A percentile compares a stretch with the other conserved stretches of the same genome.
Evolutionary conservation across 37 sponge, comb jelly and placozoan genomes (phyloP).

Genomic region (Ianthella basta): DNA sequence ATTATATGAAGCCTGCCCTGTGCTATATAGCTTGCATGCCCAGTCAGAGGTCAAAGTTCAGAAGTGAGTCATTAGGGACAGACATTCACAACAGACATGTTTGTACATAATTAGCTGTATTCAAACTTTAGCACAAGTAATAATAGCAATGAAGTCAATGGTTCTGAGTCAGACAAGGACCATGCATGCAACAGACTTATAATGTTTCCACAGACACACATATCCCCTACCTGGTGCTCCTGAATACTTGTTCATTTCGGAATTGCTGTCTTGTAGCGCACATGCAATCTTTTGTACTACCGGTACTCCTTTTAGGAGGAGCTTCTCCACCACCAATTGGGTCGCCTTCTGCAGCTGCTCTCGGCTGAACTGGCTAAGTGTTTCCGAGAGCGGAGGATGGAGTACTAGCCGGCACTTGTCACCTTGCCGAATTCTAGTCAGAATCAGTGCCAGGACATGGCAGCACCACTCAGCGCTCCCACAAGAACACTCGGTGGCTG

Average conservation of each 20-base stretch:
- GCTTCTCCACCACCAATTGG: neutral
- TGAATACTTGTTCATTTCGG: neutral
- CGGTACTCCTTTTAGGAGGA: neutral
- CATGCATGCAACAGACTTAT: no score
- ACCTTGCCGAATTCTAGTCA: neutral
- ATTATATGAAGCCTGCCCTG: no score
- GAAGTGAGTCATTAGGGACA: no score
- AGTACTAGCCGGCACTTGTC: neutral
- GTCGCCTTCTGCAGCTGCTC: neutral
- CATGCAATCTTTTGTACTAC: neutral
- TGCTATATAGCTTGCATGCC: no score
- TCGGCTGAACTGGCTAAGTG: neutral
- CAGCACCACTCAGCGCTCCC: neutral
- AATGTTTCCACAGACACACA: no score
- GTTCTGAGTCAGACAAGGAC: no score
- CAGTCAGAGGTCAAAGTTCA: no score
- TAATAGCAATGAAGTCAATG: no score
- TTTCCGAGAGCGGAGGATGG: neutral
- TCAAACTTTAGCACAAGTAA: no score
- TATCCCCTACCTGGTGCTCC: neutral
- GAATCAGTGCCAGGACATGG: neutral
- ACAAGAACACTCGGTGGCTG: neutral
- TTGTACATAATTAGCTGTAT: no score
- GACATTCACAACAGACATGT: no score
- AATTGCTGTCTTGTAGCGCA: neutral